These are phyloP conservation scores for Sorex araneus DNA, from an alignment of 2,113 vertebrate genomes.

Conservation along the genomic window DNA sequence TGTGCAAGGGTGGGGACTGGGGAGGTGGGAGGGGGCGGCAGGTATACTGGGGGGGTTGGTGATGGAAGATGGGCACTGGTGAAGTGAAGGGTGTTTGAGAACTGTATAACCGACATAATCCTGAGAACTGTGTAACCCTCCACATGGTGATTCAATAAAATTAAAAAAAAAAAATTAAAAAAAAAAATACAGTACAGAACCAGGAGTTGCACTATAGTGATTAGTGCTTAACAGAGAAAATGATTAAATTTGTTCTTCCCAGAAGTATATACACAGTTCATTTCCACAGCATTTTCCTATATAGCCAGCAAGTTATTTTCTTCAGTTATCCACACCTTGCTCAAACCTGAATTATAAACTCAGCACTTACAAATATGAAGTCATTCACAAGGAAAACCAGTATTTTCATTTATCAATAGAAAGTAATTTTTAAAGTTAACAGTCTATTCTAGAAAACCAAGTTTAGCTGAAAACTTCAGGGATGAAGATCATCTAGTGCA, in stretches of 20 bases:
- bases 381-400: constrained; percentile 82
- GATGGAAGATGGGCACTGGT: too few relatives aligned
- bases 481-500: constrained; percentile 84
- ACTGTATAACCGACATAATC: too few relatives aligned
- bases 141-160: too few relatives aligned
- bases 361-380: constrained; percentile 84
- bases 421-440: constrained; percentile 92
- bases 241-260: constrained; percentile 90
- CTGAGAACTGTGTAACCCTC: too few relatives aligned
- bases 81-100: too few relatives aligned
- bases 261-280: constrained; percentile 88
- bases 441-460: constrained; percentile 90
- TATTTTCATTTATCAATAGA: constrained; percentile 84
- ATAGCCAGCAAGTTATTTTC: constrained; percentile 97
- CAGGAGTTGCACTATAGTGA: constrained; percentile 92
- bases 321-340: constrained; percentile 91
- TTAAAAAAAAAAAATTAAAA: too few relatives aligned
- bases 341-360: constrained; percentile 90
- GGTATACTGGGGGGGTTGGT: too few relatives aligned
- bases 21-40: too few relatives aligned
- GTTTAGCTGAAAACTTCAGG: constrained; percentile 86
- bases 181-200: too few relatives aligned
- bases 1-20: too few relatives aligned
- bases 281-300: constrained; percentile 91
- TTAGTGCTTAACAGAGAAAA: constrained; percentile 93